Conservation (phyloP, 2,797 vertebrate species). For the Dendrocincla tyrannina region DNA sequence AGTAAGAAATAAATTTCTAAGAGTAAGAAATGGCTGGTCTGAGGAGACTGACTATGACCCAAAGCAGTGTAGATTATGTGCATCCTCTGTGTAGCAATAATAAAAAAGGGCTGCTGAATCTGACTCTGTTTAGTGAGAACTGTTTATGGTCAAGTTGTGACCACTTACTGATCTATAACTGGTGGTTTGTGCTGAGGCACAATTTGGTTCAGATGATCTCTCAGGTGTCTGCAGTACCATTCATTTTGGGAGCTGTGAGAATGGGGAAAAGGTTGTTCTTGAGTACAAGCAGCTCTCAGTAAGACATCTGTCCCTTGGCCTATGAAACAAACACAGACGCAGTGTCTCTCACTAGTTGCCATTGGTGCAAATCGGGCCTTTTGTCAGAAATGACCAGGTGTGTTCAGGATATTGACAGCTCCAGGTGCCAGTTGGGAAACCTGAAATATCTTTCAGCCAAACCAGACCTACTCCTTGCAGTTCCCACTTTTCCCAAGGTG, state of each 20-base stretch:
- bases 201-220: not conserved
- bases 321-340: not conserved
- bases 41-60: not conserved
- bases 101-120: rapidly evolving
- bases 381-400: not conserved
- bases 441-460: not conserved
- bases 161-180: not conserved
- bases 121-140: not conserved
- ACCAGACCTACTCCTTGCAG: not conserved
- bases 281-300: not conserved
- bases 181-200: not conserved
- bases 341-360: not conserved
- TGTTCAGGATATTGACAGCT: not conserved
- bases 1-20: too few relatives aligned
- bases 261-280: not conserved
- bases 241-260: not conserved
- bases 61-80: not conserved
- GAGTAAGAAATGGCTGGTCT: not conserved
- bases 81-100: not conserved
- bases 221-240: not conserved
- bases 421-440: not conserved
- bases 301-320: not conserved
- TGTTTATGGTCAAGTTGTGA: not conserved
- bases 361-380: not conserved
- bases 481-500: not conserved